Percentiles rank a stretch among this genome's conserved stretches.
phyloP scores from a whole-genome alignment of 2,888 invertebrate species.

The Odontothrips loti region DNA sequence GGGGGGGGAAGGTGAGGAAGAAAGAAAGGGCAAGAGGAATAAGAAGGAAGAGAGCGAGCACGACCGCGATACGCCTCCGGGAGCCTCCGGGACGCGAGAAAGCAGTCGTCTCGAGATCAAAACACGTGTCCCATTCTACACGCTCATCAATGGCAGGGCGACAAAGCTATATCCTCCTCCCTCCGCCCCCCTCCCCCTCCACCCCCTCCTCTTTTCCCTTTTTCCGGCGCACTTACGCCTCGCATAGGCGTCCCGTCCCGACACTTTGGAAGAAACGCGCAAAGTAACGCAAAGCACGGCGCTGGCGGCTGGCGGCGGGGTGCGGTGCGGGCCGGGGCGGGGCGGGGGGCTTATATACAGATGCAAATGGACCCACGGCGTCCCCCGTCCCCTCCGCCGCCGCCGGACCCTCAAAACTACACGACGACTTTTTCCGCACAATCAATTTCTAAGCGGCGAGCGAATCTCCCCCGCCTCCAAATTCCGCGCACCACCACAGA shows the following conservation, averaged over 20 bases:
- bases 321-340: background rate
- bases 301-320: too few relatives aligned
- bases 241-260: too few relatives aligned
- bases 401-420: background rate
- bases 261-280: too few relatives aligned
- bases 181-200: background rate
- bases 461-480: too few relatives aligned
- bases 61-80: background rate
- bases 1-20: background rate
- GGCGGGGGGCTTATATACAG: background rate
- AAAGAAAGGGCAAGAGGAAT: background rate
- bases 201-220: background rate
- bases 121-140: slow-evolving; percentile 13
- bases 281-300: too few relatives aligned
- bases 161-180: background rate
- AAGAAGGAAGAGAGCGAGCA: background rate
- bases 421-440: background rate
- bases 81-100: background rate
- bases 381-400: background rate
- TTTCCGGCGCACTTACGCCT: too few relatives aligned
- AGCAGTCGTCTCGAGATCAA: background rate
- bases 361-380: background rate
- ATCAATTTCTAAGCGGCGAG: background rate
- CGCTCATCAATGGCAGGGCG: slow-evolving; percentile 8
- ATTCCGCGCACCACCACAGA: too few relatives aligned